A percentile compares a stretch with the other conserved stretches of the same genome.
Conservation (phyloP, 2,888 invertebrate genomes). For the Malacosoma neustria region DNA sequence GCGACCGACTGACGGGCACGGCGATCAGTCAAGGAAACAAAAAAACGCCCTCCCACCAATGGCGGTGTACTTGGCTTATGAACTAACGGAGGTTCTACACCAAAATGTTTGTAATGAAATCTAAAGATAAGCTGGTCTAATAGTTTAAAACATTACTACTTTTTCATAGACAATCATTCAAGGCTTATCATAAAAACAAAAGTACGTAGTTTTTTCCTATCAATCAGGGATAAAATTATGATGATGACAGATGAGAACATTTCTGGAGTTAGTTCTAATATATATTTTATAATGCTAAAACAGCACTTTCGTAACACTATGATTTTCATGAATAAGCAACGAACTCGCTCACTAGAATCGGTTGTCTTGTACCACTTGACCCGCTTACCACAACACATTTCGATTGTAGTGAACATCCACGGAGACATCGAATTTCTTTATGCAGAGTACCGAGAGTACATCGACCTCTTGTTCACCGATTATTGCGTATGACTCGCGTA, state of each 20-base stretch:
- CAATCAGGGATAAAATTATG: too few species aligned
- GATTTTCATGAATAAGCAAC: too few species aligned
- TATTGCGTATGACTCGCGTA: conserved; percentile 19
- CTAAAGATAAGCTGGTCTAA: background rate
- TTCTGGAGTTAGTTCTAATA: too few species aligned
- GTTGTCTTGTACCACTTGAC: conserved; percentile 32
- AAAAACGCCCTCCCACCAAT: conserved; percentile 49
- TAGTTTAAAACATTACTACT: too few species aligned
- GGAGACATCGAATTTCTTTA: conserved; percentile 40
- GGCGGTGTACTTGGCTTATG: conserved; percentile 6
- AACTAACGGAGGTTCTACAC: background rate
- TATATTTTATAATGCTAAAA: too few species aligned
- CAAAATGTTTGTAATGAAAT: background rate
- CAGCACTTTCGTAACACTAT: too few species aligned
- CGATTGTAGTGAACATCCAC: conserved; percentile 32
- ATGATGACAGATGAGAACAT: too few species aligned
- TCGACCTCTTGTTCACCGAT: conserved; percentile 35
- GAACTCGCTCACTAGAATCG: too few species aligned
- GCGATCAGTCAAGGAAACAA: conserved; percentile 57
- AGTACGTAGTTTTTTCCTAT: too few species aligned
- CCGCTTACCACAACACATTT: conserved; percentile 33
- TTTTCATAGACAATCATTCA: too few species aligned
- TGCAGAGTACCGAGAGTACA: conserved; percentile 34
- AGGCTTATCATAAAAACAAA: too few species aligned
- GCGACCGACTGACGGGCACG: conserved; percentile 46